These are phyloP conservation scores for Acanthochromis polyacanthus DNA, from an alignment of 2,113 vertebrate genomes.

Conservation along the genomic window DNA sequence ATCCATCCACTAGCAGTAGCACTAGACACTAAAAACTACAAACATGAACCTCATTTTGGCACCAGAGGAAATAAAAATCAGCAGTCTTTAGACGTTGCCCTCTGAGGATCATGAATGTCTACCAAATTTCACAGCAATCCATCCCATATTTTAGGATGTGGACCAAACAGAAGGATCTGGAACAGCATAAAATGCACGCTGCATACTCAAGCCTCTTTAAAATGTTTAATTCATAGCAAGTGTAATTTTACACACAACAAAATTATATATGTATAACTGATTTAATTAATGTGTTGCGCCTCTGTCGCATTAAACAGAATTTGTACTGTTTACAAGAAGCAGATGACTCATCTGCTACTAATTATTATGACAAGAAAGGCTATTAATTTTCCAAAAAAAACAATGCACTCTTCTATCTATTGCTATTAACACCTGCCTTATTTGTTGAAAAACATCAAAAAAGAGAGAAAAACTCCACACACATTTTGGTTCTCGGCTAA, in stretches of 20 bases:
- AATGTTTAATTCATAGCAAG: neutral
- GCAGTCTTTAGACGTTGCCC: too few species aligned
- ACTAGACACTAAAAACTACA: too few species aligned
- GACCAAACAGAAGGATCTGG: neutral
- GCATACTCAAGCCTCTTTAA: neutral
- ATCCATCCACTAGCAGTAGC: too few species aligned
- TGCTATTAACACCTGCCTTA: constrained; percentile 76
- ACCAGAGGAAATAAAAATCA: too few species aligned
- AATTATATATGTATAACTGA: constrained; percentile 32
- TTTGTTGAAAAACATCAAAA: constrained; percentile 70
- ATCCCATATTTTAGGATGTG: neutral
- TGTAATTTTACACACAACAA: constrained; percentile 8
- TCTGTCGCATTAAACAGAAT: constrained; percentile 44
- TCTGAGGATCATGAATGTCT: neutral
- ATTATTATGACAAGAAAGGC: constrained; percentile 63
- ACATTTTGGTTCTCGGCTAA: neutral
- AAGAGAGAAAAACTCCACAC: neutral
- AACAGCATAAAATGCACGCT: neutral
- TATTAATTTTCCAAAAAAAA: constrained; percentile 54
- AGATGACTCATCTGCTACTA: constrained; percentile 71
- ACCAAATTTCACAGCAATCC: neutral
- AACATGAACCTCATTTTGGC: too few species aligned
- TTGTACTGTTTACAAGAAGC: constrained; percentile 48
- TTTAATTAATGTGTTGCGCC: constrained; percentile 19
- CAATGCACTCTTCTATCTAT: constrained; percentile 47